A percentile compares a stretch with the other conserved stretches of the same genome.
These are phyloP conservation scores for Yponomeuta evonymella DNA, from an alignment of 2,888 invertebrate species.

Conservation along the genomic window DNA sequence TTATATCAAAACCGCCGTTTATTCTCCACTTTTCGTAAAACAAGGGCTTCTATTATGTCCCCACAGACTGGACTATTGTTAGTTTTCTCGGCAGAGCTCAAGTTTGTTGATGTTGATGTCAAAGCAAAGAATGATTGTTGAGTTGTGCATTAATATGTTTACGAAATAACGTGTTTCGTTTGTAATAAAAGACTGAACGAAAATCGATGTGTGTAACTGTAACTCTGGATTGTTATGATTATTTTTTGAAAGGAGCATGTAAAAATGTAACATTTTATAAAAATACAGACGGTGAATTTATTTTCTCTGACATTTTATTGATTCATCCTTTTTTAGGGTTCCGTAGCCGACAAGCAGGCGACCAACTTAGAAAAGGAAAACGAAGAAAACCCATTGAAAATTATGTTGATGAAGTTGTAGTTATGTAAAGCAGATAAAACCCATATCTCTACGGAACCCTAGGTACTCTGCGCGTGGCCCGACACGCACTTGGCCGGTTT, in stretches of 20 bases:
- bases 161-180: conserved; percentile 1
- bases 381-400: too few relatives aligned
- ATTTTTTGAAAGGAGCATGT: conserved; percentile 51
- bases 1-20: too few relatives aligned
- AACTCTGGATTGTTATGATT: conserved; percentile 58
- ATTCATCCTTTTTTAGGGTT: conserved; percentile 16
- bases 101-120: background rate
- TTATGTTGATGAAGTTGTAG: too few relatives aligned
- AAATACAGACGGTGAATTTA: conserved; percentile 58
- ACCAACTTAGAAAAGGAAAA: too few relatives aligned
- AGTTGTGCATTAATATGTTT: background rate
- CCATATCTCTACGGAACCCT: too few relatives aligned
- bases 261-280: conserved; percentile 64
- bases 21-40: too few relatives aligned
- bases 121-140: background rate
- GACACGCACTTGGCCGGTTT: too few relatives aligned
- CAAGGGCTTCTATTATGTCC: too few relatives aligned
- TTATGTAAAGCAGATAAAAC: too few relatives aligned
- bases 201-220: conserved; percentile 34
- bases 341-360: too few relatives aligned
- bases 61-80: background rate
- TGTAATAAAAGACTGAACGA: conserved; percentile 37
- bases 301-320: conserved; percentile 24
- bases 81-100: background rate
- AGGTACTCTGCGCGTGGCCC: too few relatives aligned